A percentile compares a stretch with the other conserved stretches of the same genome.
Evolutionary conservation across 2,888 invertebrate species (phyloP).

Genomic region (Conchocele bisecta): DNA sequence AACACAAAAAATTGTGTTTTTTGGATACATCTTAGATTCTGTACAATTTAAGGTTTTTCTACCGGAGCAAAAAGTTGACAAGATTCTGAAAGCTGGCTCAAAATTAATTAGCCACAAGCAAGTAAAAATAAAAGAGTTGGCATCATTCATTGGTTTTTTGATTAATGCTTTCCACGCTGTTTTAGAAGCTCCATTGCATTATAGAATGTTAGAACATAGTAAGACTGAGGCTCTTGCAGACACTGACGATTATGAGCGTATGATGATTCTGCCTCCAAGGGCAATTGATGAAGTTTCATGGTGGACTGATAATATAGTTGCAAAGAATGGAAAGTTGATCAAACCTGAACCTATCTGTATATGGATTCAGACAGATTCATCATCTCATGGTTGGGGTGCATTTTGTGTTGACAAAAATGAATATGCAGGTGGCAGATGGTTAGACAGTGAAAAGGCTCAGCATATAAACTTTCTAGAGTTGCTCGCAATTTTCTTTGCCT

Average conservation of each 20-base stretch:
- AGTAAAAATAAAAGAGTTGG: neutral
- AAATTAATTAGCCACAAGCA: neutral
- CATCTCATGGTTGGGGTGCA: constrained; percentile 13
- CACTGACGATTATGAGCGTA: neutral
- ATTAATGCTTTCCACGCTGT: neutral
- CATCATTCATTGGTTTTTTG: constrained; percentile 7
- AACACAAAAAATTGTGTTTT: constrained; percentile 4
- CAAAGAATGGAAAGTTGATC: constrained; percentile 25
- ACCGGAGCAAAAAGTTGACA: neutral
- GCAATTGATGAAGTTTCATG: constrained; percentile 6
- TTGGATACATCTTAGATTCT: constrained; percentile 14
- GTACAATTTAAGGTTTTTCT: neutral
- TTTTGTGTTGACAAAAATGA: neutral
- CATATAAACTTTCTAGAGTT: constrained; percentile 36
- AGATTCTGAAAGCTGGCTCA: neutral
- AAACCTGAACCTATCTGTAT: constrained; percentile 11
- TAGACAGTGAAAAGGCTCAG: neutral
- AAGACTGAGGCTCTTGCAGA: too few relatives aligned
- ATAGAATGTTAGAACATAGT: neutral
- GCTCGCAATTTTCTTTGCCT: constrained; percentile 22
- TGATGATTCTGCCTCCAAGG: neutral
- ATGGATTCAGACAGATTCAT: constrained; percentile 24
- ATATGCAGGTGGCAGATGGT: constrained; percentile 22
- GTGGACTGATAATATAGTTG: constrained; percentile 11
- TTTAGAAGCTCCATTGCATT: neutral